A percentile compares a stretch with the other conserved stretches of the same genome.
Evolutionary conservation across 2,888 invertebrate genomes (phyloP).

Genomic region (Diadromus collaris): DNA sequence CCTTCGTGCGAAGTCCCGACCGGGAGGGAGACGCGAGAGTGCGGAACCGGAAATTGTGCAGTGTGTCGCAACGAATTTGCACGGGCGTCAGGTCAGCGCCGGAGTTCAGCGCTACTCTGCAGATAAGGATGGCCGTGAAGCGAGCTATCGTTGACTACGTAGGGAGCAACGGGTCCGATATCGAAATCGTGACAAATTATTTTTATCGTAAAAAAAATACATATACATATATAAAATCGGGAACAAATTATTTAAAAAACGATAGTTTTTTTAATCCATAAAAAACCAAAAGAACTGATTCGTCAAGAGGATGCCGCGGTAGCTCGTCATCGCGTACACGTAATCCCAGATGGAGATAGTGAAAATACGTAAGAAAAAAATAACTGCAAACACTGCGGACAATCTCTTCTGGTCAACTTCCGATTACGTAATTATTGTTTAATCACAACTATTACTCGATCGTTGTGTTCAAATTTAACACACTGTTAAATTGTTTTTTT

Average conservation of each 20-base stretch:
- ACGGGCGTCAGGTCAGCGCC: slow-evolving; percentile 38
- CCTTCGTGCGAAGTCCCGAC: not conserved
- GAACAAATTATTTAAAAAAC: no score
- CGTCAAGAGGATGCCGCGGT: slow-evolving; percentile 25
- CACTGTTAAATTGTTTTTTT: not conserved
- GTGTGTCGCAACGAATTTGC: slow-evolving; percentile 35
- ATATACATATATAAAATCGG: not conserved
- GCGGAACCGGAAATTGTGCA: slow-evolving; percentile 38
- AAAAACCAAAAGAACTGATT: not conserved
- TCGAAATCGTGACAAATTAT: not conserved
- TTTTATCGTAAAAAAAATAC: slow-evolving; percentile 25
- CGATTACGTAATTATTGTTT: not conserved
- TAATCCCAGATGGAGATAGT: slow-evolving; percentile 25
- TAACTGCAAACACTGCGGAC: slow-evolving; percentile 25
- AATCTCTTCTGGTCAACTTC: not conserved
- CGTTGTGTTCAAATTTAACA: not conserved
- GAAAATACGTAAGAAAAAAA: slow-evolving; percentile 8
- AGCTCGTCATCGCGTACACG: slow-evolving; percentile 7
- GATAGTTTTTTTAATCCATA: not conserved
- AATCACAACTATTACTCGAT: not conserved
- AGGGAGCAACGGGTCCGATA: not conserved
- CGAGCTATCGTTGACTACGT: slow-evolving; percentile 33
- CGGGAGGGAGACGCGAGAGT: slow-evolving; percentile 5
- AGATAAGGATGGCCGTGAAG: slow-evolving; percentile 32
- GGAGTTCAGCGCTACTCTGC: slow-evolving; percentile 8